These are phyloP conservation scores for Blomia tropicalis DNA, from an alignment of 2,888 invertebrate species.

Conservation along the genomic window DNA sequence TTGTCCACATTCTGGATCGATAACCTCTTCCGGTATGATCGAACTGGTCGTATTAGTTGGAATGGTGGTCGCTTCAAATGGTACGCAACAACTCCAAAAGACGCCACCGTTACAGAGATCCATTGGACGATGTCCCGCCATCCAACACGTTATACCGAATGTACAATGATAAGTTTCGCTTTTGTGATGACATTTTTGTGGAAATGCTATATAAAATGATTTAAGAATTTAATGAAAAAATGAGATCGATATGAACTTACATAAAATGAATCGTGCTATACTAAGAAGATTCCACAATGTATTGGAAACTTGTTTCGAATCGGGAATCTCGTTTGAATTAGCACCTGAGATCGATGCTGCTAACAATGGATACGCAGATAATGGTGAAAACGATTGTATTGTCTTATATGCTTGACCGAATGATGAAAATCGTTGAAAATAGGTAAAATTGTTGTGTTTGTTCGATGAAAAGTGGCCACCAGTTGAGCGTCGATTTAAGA, in stretches of 20 bases:
- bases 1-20: constrained; percentile 58
- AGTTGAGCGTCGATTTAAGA: neutral
- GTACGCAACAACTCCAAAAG: constrained; percentile 83
- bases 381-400: constrained; percentile 5
- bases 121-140: constrained; percentile 70
- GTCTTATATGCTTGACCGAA: neutral
- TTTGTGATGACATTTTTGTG: constrained; percentile 49
- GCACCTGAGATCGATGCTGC: neutral
- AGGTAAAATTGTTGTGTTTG: neutral
- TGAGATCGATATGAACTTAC: constrained; percentile 25
- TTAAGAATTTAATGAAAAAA: neutral
- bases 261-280: constrained; percentile 29
- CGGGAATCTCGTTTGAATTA: neutral
- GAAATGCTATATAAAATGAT: constrained; percentile 34
- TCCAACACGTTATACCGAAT: constrained; percentile 71
- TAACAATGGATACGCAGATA: constrained; percentile 2
- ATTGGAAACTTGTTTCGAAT: constrained; percentile 21
- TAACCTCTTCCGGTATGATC: neutral
- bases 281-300: constrained; percentile 27
- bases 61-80: constrained; percentile 41
- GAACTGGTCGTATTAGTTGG: neutral
- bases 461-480: neutral
- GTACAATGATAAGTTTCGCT: constrained; percentile 75
- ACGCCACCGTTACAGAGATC: constrained; percentile 76
- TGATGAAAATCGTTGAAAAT: neutral